These are phyloP conservation scores for Operophtera brumata DNA, from an alignment of 2,888 invertebrate species.

Conservation along the genomic window DNA sequence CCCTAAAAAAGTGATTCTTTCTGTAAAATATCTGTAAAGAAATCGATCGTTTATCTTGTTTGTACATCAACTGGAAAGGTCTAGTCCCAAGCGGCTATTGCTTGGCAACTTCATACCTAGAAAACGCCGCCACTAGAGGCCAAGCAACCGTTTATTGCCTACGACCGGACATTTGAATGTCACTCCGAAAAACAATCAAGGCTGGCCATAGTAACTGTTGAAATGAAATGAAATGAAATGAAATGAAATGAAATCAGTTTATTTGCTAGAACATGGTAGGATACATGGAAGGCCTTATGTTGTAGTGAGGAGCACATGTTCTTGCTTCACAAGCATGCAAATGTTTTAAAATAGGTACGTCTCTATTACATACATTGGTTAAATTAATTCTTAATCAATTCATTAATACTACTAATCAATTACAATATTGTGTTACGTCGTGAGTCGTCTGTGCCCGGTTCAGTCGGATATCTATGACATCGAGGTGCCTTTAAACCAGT, in stretches of 20 bases:
- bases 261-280: no score
- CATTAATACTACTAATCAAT: no score
- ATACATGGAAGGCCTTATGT: no score
- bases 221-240: no score
- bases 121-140: background rate
- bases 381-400: no score
- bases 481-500: slow-evolving; percentile 20
- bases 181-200: slow-evolving; percentile 35
- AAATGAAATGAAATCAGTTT: no score
- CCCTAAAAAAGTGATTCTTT: no score
- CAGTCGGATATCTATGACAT: slow-evolving; percentile 37
- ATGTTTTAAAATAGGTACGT: no score
- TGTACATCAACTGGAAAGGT: slow-evolving; percentile 3
- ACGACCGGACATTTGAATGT: slow-evolving; percentile 26
- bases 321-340: no score
- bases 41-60: slow-evolving; percentile 2
- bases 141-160: slow-evolving; percentile 11
- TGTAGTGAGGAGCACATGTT: no score
- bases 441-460: slow-evolving; percentile 9
- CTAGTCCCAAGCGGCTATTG: slow-evolving; percentile 1
- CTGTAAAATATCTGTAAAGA: background rate
- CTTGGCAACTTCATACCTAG: slow-evolving; percentile 2
- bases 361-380: no score
- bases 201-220: slow-evolving; percentile 25
- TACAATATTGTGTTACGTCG: no score